Evolutionary conservation across 1,140 invertebrate genomes (phyloP), one percentile per base, ranked within the genome.

Genomic region (Sinonovacula constricta): DNA sequence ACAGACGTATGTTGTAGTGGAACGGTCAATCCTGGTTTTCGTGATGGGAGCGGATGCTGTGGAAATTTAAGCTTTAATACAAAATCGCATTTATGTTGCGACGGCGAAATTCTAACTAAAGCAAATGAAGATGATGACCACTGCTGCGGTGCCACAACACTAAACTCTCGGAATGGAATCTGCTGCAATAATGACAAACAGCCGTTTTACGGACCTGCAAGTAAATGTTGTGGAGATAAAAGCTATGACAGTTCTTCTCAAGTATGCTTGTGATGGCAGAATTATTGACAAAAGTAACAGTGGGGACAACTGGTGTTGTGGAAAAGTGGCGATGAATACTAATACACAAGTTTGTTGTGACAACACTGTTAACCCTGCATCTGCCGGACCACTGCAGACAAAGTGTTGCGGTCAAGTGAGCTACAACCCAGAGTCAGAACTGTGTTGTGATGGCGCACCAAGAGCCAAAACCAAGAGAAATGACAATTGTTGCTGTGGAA

Each of bases 401-500:
- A 69, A 70, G 63, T 78, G 75, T 33, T 78, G 75, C 26, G 75
- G 56, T 12, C 67, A 69, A 39, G n/a, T 31, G 0, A 78, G 75
- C 39, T 78, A 26, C 57, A 51, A 69, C 54, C 57, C 65, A 5
- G 59, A 45, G 10, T 31, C 60, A 31, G 36, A 15, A 22, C 36
- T 78, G 7, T 78, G 75, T 28, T 78, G 75, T 54, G 75, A 78
- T 26, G 75, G 45, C 7, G 30, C 51, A 60, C 18, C 53, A 18
- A 33, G 62, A 1, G 34, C 22, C 14, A 78, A 78, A 22, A 45
- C 34, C 2, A 45, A 53, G 33, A 5, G 53, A 24, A 60, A 69
- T 51, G 63, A 66, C 51, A 66, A 78, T 28, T 78, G 75, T 34
- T 78, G 75, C 30, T 78, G 75, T 69, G 75, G 75, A 33, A 67